Percentiles rank a stretch among this genome's conserved stretches.
These are phyloP conservation scores for Pseudanteris insignis DNA, from an alignment of 2,888 invertebrate genomes.

Conservation along the genomic window DNA sequence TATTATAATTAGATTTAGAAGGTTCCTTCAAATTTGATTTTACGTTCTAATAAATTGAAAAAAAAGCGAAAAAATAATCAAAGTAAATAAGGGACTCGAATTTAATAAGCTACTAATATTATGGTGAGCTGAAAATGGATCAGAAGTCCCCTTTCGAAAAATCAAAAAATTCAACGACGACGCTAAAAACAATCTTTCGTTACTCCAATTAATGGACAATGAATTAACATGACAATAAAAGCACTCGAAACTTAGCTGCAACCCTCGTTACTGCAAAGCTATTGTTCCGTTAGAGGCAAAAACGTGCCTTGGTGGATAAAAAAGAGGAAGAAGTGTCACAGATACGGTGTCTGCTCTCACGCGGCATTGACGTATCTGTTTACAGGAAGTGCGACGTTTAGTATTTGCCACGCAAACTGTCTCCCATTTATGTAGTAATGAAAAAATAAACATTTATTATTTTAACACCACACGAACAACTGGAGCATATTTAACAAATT, in stretches of 20 bases:
- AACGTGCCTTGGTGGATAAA: slow-evolving; percentile 35
- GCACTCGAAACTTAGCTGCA: slow-evolving; percentile 29
- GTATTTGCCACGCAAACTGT: slow-evolving; percentile 22
- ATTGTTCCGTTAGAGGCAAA: slow-evolving; percentile 37
- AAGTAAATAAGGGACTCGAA: neutral
- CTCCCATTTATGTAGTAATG: slow-evolving; percentile 24
- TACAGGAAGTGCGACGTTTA: slow-evolving; percentile 53
- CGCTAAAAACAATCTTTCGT: slow-evolving; percentile 4
- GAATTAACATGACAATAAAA: slow-evolving; percentile 31
- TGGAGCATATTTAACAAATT: no score
- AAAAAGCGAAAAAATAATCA: neutral
- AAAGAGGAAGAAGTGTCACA: slow-evolving; percentile 29
- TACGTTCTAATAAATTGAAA: no score
- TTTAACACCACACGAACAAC: no score
- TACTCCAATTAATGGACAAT: slow-evolving; percentile 35
- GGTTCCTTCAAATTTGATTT: no score
- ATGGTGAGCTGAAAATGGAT: slow-evolving; percentile 1
- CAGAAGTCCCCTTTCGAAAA: neutral
- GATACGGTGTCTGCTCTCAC: slow-evolving; percentile 41
- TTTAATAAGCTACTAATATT: neutral
- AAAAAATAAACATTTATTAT: no score
- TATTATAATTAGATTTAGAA: no score
- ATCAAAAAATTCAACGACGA: neutral
- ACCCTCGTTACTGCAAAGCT: slow-evolving; percentile 33
- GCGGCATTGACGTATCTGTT: slow-evolving; percentile 44